Conservation (phyloP, 2,888 invertebrate genomes). For the Campoplex capitator region DNA sequence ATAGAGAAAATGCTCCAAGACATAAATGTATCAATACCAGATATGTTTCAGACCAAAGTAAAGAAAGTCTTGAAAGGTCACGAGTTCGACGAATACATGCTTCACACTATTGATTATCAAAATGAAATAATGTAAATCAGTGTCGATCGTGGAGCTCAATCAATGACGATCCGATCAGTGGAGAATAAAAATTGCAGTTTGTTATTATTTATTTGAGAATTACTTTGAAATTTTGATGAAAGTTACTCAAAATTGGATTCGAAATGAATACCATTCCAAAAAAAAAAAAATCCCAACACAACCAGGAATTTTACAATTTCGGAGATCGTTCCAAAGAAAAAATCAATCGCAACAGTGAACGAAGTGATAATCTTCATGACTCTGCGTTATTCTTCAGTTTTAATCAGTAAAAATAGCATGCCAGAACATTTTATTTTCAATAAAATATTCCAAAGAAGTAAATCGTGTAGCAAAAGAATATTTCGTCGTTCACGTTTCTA, state of each 20-base stretch:
- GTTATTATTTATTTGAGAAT: not conserved
- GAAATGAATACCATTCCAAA: not conserved
- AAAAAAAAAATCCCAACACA: not conserved
- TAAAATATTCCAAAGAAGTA: no score
- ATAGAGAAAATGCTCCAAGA: constrained; percentile 60
- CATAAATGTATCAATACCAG: constrained; percentile 55
- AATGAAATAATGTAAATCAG: not conserved
- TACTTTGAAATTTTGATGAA: no score
- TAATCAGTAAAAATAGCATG: no score
- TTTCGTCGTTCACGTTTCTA: no score
- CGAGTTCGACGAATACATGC: not conserved
- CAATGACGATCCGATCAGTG: not conserved
- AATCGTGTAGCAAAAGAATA: no score
- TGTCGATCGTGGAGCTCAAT: not conserved
- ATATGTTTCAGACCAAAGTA: not conserved
- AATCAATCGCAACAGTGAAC: not conserved
- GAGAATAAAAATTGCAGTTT: not conserved
- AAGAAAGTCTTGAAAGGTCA: not conserved
- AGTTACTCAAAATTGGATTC: not conserved
- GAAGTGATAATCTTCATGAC: not conserved
- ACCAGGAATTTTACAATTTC: not conserved
- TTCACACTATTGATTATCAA: not conserved
- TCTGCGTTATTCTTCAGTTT: no score
- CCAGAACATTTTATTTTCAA: no score
- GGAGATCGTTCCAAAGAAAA: not conserved